These are phyloP conservation scores for Sakesphorus luctuosus DNA, from an alignment of 2,113 vertebrate species.

Conservation along the genomic window DNA sequence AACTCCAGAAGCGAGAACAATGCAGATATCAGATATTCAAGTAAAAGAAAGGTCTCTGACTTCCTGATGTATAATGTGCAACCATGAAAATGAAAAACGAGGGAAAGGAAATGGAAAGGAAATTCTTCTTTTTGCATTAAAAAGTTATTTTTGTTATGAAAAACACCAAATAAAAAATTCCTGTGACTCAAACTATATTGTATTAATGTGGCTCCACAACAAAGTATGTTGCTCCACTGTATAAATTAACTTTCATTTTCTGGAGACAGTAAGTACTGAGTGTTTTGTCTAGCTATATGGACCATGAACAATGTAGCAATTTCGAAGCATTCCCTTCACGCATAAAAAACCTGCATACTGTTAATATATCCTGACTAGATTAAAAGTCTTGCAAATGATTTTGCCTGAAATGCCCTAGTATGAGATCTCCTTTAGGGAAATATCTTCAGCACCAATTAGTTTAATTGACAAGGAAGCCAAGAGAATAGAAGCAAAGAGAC, in stretches of 20 bases:
- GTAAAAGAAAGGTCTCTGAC: not conserved
- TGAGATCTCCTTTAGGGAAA: constrained; percentile 74
- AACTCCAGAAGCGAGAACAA: not conserved
- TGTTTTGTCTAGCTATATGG: constrained; percentile 63
- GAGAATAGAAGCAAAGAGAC: constrained; percentile 57
- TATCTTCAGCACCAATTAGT: constrained; percentile 76
- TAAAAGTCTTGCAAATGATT: constrained; percentile 74
- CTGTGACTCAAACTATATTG: not conserved
- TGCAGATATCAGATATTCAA: not conserved
- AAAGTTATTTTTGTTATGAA: constrained; percentile 6
- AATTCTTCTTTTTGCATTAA: not conserved
- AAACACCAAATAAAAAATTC: constrained; percentile 23
- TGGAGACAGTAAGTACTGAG: constrained; percentile 40
- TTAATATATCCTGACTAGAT: constrained; percentile 75
- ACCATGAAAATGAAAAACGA: not conserved
- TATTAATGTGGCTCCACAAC: constrained; percentile 3
- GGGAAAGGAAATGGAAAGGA: not conserved
- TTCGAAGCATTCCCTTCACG: constrained; percentile 47
- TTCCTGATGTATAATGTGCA: not conserved
- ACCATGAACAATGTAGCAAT: constrained; percentile 54
- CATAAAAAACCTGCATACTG: constrained; percentile 49
- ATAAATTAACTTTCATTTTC: constrained; percentile 68
- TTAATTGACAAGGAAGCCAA: constrained; percentile 75
- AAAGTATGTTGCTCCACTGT: constrained; percentile 9
- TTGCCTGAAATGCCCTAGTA: constrained; percentile 72